Conservation (phyloP, 35 echinoderm and acorn worm species). For the Ophiothrix spiculata region DNA sequence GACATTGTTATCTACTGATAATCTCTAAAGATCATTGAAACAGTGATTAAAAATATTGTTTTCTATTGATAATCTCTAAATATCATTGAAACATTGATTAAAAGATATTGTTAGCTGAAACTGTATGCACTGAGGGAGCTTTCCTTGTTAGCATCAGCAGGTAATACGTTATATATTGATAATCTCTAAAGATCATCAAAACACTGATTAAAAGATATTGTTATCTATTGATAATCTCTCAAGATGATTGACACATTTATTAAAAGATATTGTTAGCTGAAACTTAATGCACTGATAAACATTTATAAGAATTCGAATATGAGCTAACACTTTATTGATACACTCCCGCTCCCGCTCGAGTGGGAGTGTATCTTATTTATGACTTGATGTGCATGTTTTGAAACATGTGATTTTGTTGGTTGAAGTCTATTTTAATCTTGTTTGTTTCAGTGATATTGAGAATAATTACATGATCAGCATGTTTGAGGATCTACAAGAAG, state of each 20-base stretch:
- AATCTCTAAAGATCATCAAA: too few species aligned
- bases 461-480: constrained; percentile 54
- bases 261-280: neutral
- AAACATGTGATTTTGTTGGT: neutral
- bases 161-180: too few species aligned
- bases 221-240: too few species aligned
- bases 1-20: too few species aligned
- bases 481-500: constrained; percentile 54
- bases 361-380: neutral
- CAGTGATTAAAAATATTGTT: too few species aligned
- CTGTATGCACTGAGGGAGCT: too few species aligned
- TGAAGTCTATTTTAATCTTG: neutral
- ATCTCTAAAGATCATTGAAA: neutral
- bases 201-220: too few species aligned
- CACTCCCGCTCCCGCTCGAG: neutral
- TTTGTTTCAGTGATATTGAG: constrained; percentile 26
- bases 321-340: neutral
- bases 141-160: constrained; percentile 61
- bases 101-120: too few species aligned
- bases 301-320: neutral
- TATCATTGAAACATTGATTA: too few species aligned
- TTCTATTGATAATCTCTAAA: too few species aligned
- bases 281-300: neutral
- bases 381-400: neutral
- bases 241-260: too few species aligned